phyloP scores from a whole-genome alignment of 2,113 vertebrate species.

The Callospermophilus lateralis region DNA sequence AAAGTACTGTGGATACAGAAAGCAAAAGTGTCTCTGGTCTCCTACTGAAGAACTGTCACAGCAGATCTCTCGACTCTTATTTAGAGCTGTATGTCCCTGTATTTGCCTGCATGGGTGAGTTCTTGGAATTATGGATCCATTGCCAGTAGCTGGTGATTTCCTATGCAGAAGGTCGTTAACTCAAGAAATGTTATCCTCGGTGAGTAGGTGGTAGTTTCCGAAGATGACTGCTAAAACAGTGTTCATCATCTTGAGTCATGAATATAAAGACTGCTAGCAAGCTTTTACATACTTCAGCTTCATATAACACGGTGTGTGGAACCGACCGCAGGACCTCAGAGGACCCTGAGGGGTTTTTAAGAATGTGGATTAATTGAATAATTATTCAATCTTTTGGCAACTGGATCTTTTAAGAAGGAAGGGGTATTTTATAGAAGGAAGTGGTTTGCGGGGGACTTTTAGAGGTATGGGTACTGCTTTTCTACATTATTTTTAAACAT shows the following conservation, averaged over 20 bases:
- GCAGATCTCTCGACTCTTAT: background rate
- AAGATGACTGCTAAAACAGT: constrained; percentile 85
- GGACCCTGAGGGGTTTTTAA: background rate
- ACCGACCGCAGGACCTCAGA: background rate
- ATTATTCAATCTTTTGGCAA: constrained; percentile 27
- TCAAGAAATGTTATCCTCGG: constrained; percentile 79
- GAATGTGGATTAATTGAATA: constrained; percentile 12
- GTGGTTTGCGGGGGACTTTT: background rate
- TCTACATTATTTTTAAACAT: constrained; percentile 44
- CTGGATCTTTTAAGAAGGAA: constrained; percentile 50
- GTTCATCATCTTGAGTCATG: constrained; percentile 82
- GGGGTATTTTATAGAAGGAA: constrained; percentile 55
- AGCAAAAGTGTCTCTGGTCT: constrained; percentile 80
- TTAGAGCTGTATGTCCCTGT: constrained; percentile 50
- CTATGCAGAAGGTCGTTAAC: constrained; percentile 77
- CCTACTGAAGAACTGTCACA: background rate
- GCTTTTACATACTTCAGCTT: constrained; percentile 76
- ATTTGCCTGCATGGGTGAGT: constrained; percentile 77
- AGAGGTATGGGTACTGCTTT: constrained; percentile 16
- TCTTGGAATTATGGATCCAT: constrained; percentile 84
- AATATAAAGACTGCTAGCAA: constrained; percentile 79
- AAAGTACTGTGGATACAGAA: constrained; percentile 76
- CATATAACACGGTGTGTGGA: constrained; percentile 60
- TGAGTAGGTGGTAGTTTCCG: constrained; percentile 89
- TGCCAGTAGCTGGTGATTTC: constrained; percentile 86